phyloP scores from a whole-genome alignment of 2,888 invertebrate species.

The Lepidochrysops patricia region DNA sequence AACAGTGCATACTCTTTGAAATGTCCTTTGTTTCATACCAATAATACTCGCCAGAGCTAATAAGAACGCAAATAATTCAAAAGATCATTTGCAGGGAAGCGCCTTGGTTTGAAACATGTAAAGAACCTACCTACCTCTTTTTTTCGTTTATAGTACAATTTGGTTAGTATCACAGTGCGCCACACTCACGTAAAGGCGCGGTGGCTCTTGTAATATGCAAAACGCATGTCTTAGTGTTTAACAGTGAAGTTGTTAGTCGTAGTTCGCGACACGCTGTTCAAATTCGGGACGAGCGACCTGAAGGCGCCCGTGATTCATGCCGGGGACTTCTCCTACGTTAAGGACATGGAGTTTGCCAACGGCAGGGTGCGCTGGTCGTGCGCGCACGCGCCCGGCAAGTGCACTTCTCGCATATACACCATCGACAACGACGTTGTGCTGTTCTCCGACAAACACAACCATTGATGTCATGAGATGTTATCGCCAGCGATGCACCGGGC shows the following conservation, averaged over 20 bases:
- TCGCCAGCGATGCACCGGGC: neutral
- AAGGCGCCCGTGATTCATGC: conserved; percentile 40
- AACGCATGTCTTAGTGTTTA: neutral
- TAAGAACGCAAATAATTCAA: no score
- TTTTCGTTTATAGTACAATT: no score
- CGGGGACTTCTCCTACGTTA: conserved; percentile 40
- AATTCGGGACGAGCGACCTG: conserved; percentile 35
- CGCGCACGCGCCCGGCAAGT: conserved; percentile 34
- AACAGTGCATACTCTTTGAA: no score
- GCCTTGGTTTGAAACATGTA: no score
- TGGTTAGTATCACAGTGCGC: no score
- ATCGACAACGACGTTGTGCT: conserved; percentile 43
- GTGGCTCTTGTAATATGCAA: no score
- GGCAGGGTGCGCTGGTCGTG: conserved; percentile 47
- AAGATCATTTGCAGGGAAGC: no score
- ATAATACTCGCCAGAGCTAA: no score
- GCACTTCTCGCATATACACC: conserved; percentile 46
- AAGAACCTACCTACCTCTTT: no score
- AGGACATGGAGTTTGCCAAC: conserved; percentile 40
- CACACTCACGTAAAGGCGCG: no score
- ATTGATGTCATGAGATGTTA: conserved; percentile 22
- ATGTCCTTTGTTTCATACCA: no score
- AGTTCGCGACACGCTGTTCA: conserved; percentile 32
- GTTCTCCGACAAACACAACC: conserved; percentile 44
- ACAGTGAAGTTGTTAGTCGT: neutral